phyloP scores from a whole-genome alignment of 1,140 invertebrate species.

The Pseudomyrmex flavicornis region DNA sequence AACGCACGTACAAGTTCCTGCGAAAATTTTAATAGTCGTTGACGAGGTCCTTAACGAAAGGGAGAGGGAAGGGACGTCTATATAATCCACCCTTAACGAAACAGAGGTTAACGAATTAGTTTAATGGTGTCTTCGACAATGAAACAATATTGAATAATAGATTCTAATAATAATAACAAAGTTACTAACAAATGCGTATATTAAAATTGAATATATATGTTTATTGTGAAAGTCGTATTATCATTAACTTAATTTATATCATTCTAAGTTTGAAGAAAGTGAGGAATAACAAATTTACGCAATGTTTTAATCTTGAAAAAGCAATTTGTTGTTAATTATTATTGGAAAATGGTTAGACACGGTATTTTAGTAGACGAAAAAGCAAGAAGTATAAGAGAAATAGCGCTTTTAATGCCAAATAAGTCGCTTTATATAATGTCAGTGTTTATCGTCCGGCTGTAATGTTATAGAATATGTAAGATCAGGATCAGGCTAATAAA shows the following conservation, averaged over 20 bases:
- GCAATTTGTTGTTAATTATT: conserved; percentile 34
- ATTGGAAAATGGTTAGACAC: conserved; percentile 28
- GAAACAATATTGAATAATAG: neutral
- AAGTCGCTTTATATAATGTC: conserved; percentile 50
- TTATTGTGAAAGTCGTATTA: neutral
- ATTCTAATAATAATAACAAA: neutral
- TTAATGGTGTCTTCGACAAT: neutral
- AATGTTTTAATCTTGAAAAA: conserved; percentile 1
- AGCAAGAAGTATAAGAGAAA: conserved; percentile 43
- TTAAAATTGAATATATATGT: neutral
- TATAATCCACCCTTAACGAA: conserved; percentile 81
- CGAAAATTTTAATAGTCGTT: conserved; percentile 80
- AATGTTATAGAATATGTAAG: conserved; percentile 14
- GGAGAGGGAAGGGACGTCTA: conserved; percentile 83
- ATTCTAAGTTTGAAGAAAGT: neutral
- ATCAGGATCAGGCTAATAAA: neutral
- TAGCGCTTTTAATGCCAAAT: conserved; percentile 13
- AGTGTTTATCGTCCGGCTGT: conserved; percentile 30
- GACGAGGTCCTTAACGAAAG: conserved; percentile 82
- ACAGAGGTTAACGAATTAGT: conserved; percentile 70
- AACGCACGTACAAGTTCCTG: conserved; percentile 66
- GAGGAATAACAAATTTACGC: neutral
- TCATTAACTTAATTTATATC: neutral
- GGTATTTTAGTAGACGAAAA: conserved; percentile 23
- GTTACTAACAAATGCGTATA: conserved; percentile 14